Evolutionary conservation across 1,140 invertebrate species (phyloP).

Genomic region (Psilanteris sp.): DNA sequence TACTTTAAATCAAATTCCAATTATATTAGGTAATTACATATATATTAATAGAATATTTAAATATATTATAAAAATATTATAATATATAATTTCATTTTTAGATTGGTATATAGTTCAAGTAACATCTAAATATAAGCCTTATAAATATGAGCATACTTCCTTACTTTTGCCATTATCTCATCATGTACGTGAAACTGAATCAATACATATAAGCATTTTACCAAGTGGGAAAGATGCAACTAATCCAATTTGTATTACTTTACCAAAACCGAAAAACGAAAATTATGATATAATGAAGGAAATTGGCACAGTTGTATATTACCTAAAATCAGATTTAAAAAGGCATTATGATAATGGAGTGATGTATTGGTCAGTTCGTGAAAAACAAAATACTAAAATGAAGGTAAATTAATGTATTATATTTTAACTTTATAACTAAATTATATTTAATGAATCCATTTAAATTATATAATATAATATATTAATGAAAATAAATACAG

Average conservation of each 20-base stretch:
- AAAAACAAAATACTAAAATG: conserved; percentile 81
- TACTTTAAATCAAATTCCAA: too few species aligned
- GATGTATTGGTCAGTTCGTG: conserved; percentile 81
- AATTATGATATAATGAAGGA: conserved; percentile 72
- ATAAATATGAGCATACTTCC: conserved; percentile 70
- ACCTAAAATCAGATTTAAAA: conserved; percentile 68
- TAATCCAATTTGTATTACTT: conserved; percentile 77
- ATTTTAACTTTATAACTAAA: too few species aligned
- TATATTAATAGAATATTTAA: too few species aligned
- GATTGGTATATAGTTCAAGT: conserved; percentile 84
- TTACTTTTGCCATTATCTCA: conserved; percentile 27
- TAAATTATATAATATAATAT: conserved; percentile 8
- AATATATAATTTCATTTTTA: conserved; percentile 54
- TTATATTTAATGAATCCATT: not conserved
- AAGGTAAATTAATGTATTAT: conserved; percentile 79
- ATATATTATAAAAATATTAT: too few species aligned
- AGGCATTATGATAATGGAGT: conserved; percentile 72
- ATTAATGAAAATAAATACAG: conserved; percentile 80
- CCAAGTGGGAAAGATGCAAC: conserved; percentile 78
- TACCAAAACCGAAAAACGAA: conserved; percentile 74
- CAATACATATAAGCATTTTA: conserved; percentile 80
- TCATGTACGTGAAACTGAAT: conserved; percentile 74
- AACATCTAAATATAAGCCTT: conserved; percentile 79
- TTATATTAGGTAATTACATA: too few species aligned
- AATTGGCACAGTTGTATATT: conserved; percentile 70